Conservation (phyloP, 2,797 vertebrate genomes). For the Orestias chungarensis region DNA sequence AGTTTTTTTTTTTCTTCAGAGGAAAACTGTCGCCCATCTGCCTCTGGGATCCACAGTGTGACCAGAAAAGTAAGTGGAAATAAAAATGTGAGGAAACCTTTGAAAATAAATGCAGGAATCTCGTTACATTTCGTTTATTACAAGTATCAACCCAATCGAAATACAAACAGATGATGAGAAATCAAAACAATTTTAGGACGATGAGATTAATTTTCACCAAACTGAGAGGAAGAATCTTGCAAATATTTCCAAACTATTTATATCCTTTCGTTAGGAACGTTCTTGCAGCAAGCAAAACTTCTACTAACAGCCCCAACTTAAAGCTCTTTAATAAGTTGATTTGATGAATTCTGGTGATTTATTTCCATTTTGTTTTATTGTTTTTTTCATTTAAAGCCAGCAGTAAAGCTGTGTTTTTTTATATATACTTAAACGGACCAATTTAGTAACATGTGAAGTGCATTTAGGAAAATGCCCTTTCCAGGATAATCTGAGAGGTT, state of each 20-base stretch:
- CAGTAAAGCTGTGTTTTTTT: background rate
- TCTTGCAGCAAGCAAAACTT: background rate
- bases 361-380: background rate
- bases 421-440: background rate
- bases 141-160: constrained; percentile 29
- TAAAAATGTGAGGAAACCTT: constrained; percentile 15
- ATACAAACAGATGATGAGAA: constrained; percentile 32
- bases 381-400: fast-evolving
- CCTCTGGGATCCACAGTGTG: constrained; percentile 31
- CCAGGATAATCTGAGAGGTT: constrained; percentile 6
- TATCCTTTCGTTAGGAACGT: too few relatives aligned
- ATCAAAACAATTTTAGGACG: too few relatives aligned
- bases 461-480: background rate
- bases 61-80: constrained; percentile 46
- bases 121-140: constrained; percentile 43
- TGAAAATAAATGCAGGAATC: constrained; percentile 24
- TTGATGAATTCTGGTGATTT: background rate
- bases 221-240: background rate
- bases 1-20: constrained; percentile 63
- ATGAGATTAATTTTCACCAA: background rate
- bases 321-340: background rate
- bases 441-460: too few relatives aligned
- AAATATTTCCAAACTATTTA: background rate
- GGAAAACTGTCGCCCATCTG: constrained; percentile 38
- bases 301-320: background rate